These are phyloP conservation scores for Marisa cornuarietis DNA, from an alignment of 1,140 invertebrate species.

Conservation along the genomic window DNA sequence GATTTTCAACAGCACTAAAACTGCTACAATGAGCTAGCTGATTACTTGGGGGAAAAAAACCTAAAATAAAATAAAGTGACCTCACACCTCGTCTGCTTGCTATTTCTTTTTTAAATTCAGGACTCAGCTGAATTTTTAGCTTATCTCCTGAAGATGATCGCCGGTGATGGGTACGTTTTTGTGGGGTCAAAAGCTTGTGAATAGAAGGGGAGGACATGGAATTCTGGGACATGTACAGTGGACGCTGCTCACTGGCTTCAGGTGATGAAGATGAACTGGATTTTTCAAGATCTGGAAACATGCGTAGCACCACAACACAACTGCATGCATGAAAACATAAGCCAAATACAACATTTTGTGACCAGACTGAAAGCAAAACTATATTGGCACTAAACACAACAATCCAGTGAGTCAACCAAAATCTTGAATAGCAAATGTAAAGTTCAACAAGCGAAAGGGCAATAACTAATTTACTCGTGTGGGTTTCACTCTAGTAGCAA, in stretches of 20 bases:
- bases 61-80: conserved; percentile 1
- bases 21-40: too few species aligned
- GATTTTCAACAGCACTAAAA: too few species aligned
- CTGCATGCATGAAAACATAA: background rate
- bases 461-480: too few species aligned
- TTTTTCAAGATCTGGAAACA: conserved; percentile 32
- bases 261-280: conserved; percentile 26
- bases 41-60: background rate
- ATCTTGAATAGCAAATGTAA: too few species aligned
- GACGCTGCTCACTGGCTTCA: conserved; percentile 6
- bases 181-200: conserved; percentile 31
- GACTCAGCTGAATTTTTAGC: conserved; percentile 55
- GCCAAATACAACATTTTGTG: background rate
- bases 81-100: conserved; percentile 47
- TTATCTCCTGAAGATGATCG: conserved; percentile 61
- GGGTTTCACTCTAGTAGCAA: too few species aligned
- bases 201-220: conserved; percentile 53
- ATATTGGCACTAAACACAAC: too few species aligned
- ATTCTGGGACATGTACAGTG: conserved; percentile 37
- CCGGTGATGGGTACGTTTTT: conserved; percentile 52
- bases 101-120: conserved; percentile 58
- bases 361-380: background rate
- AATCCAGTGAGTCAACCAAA: too few species aligned
- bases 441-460: too few species aligned
- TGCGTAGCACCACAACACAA: too few species aligned